Evolutionary conservation across 2,888 invertebrate genomes (phyloP), one percentile per base, ranked within the genome.

Genomic region (Drosophila nr. fundita): DNA sequence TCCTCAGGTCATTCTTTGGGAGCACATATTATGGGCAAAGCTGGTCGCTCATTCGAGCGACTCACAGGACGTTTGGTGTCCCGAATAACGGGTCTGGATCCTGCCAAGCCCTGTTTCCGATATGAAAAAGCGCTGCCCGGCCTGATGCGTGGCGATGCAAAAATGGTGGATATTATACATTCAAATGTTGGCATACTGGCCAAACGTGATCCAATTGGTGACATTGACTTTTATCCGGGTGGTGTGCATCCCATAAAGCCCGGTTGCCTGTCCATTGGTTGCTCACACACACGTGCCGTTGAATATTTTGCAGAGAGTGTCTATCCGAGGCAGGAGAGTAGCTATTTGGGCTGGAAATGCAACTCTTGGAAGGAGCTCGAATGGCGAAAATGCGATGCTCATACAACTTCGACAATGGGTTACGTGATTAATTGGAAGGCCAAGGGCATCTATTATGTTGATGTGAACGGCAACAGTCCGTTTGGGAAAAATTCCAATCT

Each of bases 81-180:
- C 13, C 89, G 92, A 18, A 92, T 93, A 42, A 93, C 92, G 1
- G 93, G 91, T 10, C 74, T 93, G 27, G 93, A 93, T 85, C 93
- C 93, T 4, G 93, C 93, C 4, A 92, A 91, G 50, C 92, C 92
- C 21, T 93, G 92, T 42, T 92, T 93, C 64, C 86, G 89, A 4
- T 77, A 87, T 27, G 82, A 89, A 30, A 81, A 91, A 15, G 65
- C 73, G 0, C 60, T 92, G 29, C 78, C 83, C 0, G 91, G 92
- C 0, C 54, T 93, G 4, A 76, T 78, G 50, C 82, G 88, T 4
- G 91, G 92, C 36, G 92, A 92, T 87, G 92, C 92, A 4, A 68
- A 80, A 15, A 73, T 93, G 40, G 87, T 93, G 7, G 93, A 93
- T 76, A 66, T 92, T 6, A 91, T 92, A 52, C 92, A 92, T 64